These are phyloP conservation scores for Ailuropoda melanoleuca DNA, from an alignment of 2,113 vertebrate genomes.

Conservation along the genomic window DNA sequence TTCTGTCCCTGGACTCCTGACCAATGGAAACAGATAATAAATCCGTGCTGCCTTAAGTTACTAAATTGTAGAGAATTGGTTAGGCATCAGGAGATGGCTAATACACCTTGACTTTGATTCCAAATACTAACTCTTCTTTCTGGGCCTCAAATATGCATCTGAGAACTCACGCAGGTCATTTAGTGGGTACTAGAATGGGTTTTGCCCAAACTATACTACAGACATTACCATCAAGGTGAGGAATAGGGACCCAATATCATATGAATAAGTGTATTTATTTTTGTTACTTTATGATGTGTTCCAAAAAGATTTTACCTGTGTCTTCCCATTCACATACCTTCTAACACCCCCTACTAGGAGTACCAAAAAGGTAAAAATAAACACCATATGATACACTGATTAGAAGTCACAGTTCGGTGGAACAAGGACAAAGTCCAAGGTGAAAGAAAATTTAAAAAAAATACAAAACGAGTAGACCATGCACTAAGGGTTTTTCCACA, in stretches of 20 bases:
- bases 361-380: background rate
- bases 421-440: conserved; percentile 27
- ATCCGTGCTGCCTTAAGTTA: background rate
- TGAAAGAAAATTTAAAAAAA: background rate
- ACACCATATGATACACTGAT: background rate
- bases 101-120: background rate
- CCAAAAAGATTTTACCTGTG: background rate
- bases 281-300: background rate
- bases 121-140: background rate
- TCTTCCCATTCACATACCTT: background rate
- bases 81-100: background rate
- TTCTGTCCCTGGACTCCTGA: background rate
- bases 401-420: background rate
- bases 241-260: background rate
- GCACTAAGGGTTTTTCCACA: conserved; percentile 18
- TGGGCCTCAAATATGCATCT: background rate
- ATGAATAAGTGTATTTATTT: background rate
- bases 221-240: background rate
- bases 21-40: background rate
- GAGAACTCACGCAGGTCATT: background rate
- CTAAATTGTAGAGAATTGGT: background rate
- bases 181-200: background rate
- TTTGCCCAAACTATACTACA: background rate
- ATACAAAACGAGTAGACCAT: conserved; percentile 15
- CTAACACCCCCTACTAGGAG: background rate